These are phyloP conservation scores for Elachura formosa DNA, from an alignment of 2,113 vertebrate species.

Conservation along the genomic window DNA sequence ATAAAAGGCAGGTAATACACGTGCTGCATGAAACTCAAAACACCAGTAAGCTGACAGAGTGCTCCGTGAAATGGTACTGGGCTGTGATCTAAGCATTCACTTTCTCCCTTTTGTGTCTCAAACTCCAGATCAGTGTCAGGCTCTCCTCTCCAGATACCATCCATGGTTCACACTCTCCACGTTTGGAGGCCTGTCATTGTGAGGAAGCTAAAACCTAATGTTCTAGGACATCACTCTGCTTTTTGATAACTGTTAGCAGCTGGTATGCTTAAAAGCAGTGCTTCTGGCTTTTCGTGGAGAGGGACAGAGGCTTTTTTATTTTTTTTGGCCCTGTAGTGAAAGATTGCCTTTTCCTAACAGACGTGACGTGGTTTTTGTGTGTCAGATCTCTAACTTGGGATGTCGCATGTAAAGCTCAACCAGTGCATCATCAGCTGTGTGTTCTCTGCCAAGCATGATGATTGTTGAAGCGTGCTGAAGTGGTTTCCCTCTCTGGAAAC, in stretches of 20 bases:
- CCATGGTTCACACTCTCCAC: not conserved
- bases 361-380: not conserved
- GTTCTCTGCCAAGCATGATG: not conserved
- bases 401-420: not conserved
- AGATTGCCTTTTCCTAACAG: not conserved
- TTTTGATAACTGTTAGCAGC: not conserved
- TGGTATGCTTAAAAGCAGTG: not conserved
- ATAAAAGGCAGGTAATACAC: not conserved
- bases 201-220: not conserved
- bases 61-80: not conserved
- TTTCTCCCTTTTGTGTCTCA: not conserved
- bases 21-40: not conserved
- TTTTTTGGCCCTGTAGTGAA: not conserved
- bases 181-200: not conserved
- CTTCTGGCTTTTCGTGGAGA: not conserved
- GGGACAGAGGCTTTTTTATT: not conserved
- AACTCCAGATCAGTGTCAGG: not conserved
- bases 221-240: not conserved
- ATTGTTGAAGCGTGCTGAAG: accelerated
- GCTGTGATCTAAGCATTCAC: not conserved
- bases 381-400: not conserved
- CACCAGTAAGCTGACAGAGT: not conserved
- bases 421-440: not conserved
- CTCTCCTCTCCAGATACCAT: not conserved
- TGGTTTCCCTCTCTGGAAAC: not conserved